Percentiles rank a stretch among this genome's conserved stretches.
Conservation (phyloP, 2,113 vertebrate genomes). For the Urocitellus parryii region DNA sequence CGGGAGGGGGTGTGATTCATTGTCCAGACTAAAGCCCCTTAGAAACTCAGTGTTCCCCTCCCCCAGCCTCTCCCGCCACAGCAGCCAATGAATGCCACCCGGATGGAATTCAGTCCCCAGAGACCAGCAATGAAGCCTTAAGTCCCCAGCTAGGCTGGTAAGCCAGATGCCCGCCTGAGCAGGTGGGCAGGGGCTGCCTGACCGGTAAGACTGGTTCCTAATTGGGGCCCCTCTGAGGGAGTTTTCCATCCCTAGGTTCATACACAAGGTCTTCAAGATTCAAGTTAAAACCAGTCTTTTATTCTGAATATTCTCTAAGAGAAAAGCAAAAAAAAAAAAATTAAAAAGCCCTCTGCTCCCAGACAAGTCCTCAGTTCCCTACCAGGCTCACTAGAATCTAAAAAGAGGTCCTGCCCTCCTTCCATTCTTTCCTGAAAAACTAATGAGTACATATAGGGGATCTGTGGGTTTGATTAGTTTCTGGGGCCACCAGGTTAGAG, state of each 20-base stretch:
- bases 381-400: neutral
- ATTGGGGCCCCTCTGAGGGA: conserved; percentile 75
- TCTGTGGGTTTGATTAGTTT: neutral
- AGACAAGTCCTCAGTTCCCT: conserved; percentile 27
- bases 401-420: neutral
- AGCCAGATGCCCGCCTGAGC: conserved; percentile 80
- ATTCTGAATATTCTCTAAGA: neutral
- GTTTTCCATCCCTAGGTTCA: conserved; percentile 39
- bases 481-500: neutral
- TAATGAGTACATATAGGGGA: neutral
- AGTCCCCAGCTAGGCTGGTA: conserved; percentile 80
- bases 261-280: conserved; percentile 45
- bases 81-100: conserved; percentile 84
- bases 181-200: conserved; percentile 78
- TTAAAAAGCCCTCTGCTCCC: neutral
- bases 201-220: conserved; percentile 82
- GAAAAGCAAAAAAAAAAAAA: too few relatives aligned
- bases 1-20: conserved; percentile 84
- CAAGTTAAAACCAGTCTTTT: conserved; percentile 64
- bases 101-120: conserved; percentile 84
- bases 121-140: conserved; percentile 76
- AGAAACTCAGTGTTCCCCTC: conserved; percentile 84
- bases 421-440: neutral
- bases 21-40: conserved; percentile 87
- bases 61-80: conserved; percentile 80